These are phyloP conservation scores for Prorops nasuta DNA, from an alignment of 1,140 invertebrate species.

Conservation along the genomic window DNA sequence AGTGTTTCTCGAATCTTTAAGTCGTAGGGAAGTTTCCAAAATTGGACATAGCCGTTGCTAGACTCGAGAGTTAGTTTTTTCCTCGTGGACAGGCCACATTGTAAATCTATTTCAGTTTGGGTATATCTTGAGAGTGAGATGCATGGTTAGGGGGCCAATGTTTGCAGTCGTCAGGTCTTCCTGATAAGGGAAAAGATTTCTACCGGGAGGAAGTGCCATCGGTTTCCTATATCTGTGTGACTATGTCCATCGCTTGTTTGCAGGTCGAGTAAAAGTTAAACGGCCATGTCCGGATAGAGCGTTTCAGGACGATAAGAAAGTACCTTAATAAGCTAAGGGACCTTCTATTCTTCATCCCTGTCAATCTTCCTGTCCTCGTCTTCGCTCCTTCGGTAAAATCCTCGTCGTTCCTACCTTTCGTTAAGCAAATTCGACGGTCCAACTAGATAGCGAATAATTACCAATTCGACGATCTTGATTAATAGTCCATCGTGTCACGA, in stretches of 20 bases:
- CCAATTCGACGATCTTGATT: too few relatives aligned
- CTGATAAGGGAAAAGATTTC: slow-evolving; percentile 19
- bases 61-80: too few relatives aligned
- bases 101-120: slow-evolving; percentile 22
- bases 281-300: slow-evolving; percentile 22
- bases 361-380: slow-evolving; percentile 11
- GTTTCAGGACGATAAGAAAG: slow-evolving; percentile 30
- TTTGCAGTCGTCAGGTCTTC: slow-evolving; percentile 32
- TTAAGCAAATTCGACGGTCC: too few relatives aligned
- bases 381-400: too few relatives aligned
- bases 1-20: too few relatives aligned
- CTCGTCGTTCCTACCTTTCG: too few relatives aligned
- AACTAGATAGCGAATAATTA: too few relatives aligned
- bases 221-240: slow-evolving; percentile 16
- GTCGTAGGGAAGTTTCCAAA: too few relatives aligned
- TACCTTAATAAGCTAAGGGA: slow-evolving; percentile 35
- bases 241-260: slow-evolving; percentile 31
- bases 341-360: slow-evolving; percentile 15
- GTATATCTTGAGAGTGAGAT: slow-evolving; percentile 11
- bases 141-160: slow-evolving; percentile 16
- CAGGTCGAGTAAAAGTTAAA: slow-evolving; percentile 39
- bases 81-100: too few relatives aligned
- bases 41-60: too few relatives aligned
- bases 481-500: too few relatives aligned
- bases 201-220: slow-evolving; percentile 10